Evolutionary conservation across 1,140 invertebrate species (phyloP), one percentile per base, ranked within the genome.

Genomic region (Luehdorfia chinensis): DNA sequence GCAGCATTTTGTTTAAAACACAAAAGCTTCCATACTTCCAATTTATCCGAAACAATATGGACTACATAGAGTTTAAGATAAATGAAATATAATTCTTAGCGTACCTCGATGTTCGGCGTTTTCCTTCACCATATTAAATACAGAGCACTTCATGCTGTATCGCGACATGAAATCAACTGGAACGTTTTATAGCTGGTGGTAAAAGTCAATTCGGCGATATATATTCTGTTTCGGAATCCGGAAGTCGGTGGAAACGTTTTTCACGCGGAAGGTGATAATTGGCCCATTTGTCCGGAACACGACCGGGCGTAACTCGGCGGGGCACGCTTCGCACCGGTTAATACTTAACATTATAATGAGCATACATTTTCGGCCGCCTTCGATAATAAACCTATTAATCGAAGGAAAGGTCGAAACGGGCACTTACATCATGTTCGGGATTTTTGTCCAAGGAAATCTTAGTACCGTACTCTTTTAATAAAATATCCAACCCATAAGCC

Each of bases 221-320:
- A 15, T 16, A 33, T 25, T 41, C 19, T 12, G 12, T 9, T 41
- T 14, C 11, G 11, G 15, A 15, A 13, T 14, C 23, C 36, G 36
- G 36, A 41, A 41, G 36, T 41, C 5, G 13, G 19, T 11, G 36
- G 21, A 7, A 15, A 9, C 23, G 23, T 41, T 41, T 41, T 41
- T 27, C 36, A 41, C 13, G 19, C 36, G 21, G 19, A 12, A 27
- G 36, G 36, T 27, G 36, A 41, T 41, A 41, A 41, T 41, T 41
- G 36, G 36, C 36, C 36, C 36, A 41, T 41, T 41, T 27, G 21
- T 41, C 36, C 36, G 36, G 36, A 41, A 41, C 36, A 15, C 36
- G 21, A 21, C 23, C 36, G 36, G 2, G 19, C 19, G 23, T 41
- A 41, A 41, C 27, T 41, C 36, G 36, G 21, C 36, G 21, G 12